These are phyloP conservation scores for Semaprochilodus insignis DNA, from an alignment of 2,797 vertebrate genomes.

Conservation along the genomic window DNA sequence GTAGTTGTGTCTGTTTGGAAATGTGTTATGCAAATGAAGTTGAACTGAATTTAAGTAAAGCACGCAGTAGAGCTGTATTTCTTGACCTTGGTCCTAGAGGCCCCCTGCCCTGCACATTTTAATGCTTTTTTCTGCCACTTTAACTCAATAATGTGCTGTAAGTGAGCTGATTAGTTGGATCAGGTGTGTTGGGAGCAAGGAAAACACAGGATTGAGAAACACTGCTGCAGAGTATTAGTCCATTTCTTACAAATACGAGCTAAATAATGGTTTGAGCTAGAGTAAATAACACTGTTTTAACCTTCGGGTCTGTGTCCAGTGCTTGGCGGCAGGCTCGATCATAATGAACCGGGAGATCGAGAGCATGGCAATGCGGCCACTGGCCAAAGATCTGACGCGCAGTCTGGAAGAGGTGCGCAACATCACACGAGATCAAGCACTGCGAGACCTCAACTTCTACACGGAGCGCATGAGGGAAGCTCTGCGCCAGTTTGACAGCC, in stretches of 20 bases:
- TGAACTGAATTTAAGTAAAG: not conserved
- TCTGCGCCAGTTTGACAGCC: constrained; percentile 90
- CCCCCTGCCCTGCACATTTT: too few relatives aligned
- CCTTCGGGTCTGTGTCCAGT: constrained; percentile 73
- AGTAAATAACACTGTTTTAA: constrained; percentile 5
- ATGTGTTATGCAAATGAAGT: not conserved
- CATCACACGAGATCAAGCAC: constrained; percentile 93
- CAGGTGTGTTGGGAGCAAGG: too few relatives aligned
- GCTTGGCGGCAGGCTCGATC: constrained; percentile 96
- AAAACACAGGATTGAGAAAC: too few relatives aligned
- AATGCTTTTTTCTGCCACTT: too few relatives aligned
- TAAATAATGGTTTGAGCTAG: not conserved
- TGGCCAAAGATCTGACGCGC: constrained; percentile 94
- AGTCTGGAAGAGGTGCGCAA: constrained; percentile 95
- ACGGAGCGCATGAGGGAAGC: constrained; percentile 94
- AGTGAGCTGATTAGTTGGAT: too few relatives aligned
- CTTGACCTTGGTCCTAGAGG: too few relatives aligned
- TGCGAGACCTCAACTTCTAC: constrained; percentile 93
- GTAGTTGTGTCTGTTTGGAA: not conserved
- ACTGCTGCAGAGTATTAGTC: not conserved
- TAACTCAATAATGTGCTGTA: too few relatives aligned
- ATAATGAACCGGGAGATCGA: constrained; percentile 99
- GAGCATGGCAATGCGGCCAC: constrained; percentile 96
- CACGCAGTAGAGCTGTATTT: not conserved
- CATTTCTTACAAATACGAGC: not conserved